These are phyloP conservation scores for Chymomyza fuscimana DNA, from an alignment of 2,888 invertebrate species.

Conservation along the genomic window DNA sequence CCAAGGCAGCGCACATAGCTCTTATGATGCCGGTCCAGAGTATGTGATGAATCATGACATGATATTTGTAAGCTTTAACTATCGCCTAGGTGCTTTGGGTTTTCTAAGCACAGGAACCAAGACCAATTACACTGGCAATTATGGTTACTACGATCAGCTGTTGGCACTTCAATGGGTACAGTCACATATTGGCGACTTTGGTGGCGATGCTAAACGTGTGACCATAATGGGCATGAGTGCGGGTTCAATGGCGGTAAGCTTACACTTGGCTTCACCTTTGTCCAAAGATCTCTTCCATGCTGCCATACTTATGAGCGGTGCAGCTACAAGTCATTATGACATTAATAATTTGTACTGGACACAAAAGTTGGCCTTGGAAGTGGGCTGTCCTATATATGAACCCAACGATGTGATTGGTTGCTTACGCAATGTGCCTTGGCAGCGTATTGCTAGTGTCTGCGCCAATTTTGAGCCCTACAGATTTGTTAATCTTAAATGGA, in stretches of 20 bases:
- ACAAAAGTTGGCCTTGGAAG: conserved; percentile 82
- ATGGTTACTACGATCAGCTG: conserved; percentile 85
- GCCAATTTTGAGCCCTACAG: conserved; percentile 60
- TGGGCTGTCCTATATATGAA: conserved; percentile 82
- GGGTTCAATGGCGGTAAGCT: conserved; percentile 80
- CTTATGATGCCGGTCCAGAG: conserved; percentile 67
- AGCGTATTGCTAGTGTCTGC: conserved; percentile 57
- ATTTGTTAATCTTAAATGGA: conserved; percentile 73
- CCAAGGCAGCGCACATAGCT: conserved; percentile 66
- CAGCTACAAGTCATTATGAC: conserved; percentile 81
- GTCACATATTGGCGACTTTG: conserved; percentile 83
- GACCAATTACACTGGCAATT: conserved; percentile 83
- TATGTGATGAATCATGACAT: conserved; percentile 74
- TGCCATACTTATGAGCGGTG: conserved; percentile 85
- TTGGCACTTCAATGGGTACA: conserved; percentile 84
- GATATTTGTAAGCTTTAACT: conserved; percentile 75
- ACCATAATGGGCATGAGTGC: conserved; percentile 84
- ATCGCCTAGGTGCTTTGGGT: conserved; percentile 79
- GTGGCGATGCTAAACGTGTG: conserved; percentile 83
- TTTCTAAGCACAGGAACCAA: conserved; percentile 83
- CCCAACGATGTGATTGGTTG: conserved; percentile 82
- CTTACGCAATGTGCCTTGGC: conserved; percentile 74
- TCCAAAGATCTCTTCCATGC: conserved; percentile 85
- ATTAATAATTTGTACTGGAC: conserved; percentile 81
- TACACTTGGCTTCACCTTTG: conserved; percentile 83